Base-by-base conservation (phyloP, 2,113 vertebrate species). In the Siphamia tubifer region DNA sequence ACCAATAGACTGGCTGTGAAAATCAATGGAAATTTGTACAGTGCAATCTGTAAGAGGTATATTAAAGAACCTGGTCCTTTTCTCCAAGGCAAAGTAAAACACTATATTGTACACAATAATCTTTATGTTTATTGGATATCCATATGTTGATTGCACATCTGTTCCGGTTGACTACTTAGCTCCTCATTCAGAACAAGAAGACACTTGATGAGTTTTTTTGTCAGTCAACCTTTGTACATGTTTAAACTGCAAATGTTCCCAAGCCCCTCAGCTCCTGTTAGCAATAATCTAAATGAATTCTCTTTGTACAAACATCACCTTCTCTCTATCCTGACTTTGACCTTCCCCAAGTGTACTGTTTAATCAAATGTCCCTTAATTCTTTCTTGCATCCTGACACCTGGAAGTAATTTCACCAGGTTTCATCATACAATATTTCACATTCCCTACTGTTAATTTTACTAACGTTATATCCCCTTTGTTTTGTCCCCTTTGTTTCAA, bases 391-490 rank as follows among this genome's bases (percentile, higher is more conserved):
- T 52, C 53, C 48, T 38, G 47, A 68, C 64, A 77, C 62, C 68
- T 80, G 48, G 39, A 53, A 47, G 47, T 63, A 47, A 57, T 82
- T 77, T 85, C 76, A 44, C 51, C 25, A 17, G 25, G 42, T 85
- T 74, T 56, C 75, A 68, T 82, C 73, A 82, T 63, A 52, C 4
- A 35, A 21, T 60, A 42, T 67, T 67, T 45, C 34, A 51, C 36
- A 15, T 16, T 53, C 32, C 25, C 42, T 49, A 39, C 56, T 11
- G 6, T 43, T 45, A 12, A 51, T 48, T 55, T 58, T 49, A 47
- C 36, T 34, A 43, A 27, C 64, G 11, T 45, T 54, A 13, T 66
- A 77, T 68, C 2, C 42, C 20, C 13, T 48, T 56, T 20, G 6
- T 27, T 24, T 28, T 6, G 24, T 65, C 11, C 17, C 40, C 27